A percentile compares a stretch with the other conserved stretches of the same genome.
Conservation (phyloP, 2,888 invertebrate species). For the Lysandra coridon region DNA sequence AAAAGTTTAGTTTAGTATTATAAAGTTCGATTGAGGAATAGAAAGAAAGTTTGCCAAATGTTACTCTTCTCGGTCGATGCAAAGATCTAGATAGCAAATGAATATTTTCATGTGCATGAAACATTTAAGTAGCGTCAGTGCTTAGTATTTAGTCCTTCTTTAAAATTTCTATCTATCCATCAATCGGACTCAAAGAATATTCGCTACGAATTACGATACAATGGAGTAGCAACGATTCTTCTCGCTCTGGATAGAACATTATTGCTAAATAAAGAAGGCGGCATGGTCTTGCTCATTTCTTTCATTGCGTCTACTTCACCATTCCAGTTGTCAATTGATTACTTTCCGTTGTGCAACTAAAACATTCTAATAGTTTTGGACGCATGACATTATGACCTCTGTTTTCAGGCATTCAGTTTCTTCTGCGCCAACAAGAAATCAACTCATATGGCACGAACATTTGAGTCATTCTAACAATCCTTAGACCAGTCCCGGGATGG, state of each 20-base stretch:
- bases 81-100: no score
- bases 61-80: not conserved
- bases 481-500: conserved; percentile 53
- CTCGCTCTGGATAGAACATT: no score
- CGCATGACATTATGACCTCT: not conserved
- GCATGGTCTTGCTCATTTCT: no score
- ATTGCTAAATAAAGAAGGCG: no score
- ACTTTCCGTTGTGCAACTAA: not conserved
- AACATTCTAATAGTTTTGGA: not conserved
- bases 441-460: conserved; percentile 44
- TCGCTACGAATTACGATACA: no score
- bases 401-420: not conserved
- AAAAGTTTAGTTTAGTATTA: not conserved
- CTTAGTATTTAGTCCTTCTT: no score
- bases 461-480: conserved; percentile 54
- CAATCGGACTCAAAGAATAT: no score
- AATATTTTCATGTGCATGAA: no score
- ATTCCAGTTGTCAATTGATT: not conserved
- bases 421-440: conserved; percentile 22
- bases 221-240: no score
- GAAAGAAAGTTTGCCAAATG: not conserved
- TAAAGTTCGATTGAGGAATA: not conserved
- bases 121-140: no score
- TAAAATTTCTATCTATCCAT: no score
- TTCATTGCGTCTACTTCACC: no score